A percentile compares a stretch with the other conserved stretches of the same genome.
Conservation (phyloP, 2,113 vertebrate genomes). For the Cavia aperea region DNA sequence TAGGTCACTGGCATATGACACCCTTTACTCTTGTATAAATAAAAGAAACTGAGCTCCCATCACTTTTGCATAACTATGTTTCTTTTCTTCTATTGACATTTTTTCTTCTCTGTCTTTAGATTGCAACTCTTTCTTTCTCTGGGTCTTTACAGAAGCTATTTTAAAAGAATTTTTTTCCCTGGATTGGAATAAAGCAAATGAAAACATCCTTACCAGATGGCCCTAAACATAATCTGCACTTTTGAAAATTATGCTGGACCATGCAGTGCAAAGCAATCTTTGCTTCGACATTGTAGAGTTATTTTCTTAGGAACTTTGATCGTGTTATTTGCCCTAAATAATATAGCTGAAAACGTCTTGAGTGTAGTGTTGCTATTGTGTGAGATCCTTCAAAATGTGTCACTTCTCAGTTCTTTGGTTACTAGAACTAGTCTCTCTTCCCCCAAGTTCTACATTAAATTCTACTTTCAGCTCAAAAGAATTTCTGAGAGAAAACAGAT, state of each 20-base stretch:
- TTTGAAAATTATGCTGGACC: slow-evolving; percentile 8
- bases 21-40: neutral
- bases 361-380: neutral
- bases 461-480: slow-evolving; percentile 9
- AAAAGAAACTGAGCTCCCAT: slow-evolving; percentile 16
- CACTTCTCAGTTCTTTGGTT: neutral
- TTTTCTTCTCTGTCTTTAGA: slow-evolving; percentile 31
- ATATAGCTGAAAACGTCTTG: neutral
- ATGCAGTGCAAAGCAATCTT: slow-evolving; percentile 29
- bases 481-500: slow-evolving; percentile 23
- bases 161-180: neutral
- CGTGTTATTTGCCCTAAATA: neutral
- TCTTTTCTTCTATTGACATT: neutral
- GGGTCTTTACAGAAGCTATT: slow-evolving; percentile 19
- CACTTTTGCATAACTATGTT: slow-evolving; percentile 2
- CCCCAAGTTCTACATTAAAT: neutral
- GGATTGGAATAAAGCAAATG: slow-evolving; percentile 40
- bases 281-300: slow-evolving; percentile 4
- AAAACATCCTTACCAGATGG: slow-evolving; percentile 41
- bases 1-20: slow-evolving; percentile 11
- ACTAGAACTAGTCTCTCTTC: neutral
- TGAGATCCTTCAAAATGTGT: neutral
- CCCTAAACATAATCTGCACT: slow-evolving; percentile 14
- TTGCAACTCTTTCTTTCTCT: neutral
- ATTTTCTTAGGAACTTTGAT: slow-evolving; percentile 23